Base-by-base conservation (phyloP, 2,113 vertebrate genomes). In the Columbina picui region DNA sequence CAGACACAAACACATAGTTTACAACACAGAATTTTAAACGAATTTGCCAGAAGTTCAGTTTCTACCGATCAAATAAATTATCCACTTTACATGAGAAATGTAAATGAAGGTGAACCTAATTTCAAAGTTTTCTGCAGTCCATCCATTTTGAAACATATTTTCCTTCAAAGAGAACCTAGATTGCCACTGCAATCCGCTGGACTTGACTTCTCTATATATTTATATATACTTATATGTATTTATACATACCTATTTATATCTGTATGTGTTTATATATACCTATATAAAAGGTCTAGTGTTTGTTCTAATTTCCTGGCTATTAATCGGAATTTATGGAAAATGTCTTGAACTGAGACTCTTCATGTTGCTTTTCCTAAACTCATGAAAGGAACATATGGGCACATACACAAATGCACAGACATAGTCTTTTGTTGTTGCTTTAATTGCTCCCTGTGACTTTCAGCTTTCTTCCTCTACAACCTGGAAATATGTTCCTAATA, bases 381-480 rank as follows among this genome's bases (percentile, higher is more conserved):
- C 25, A 22, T 47, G 5, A 12, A 70, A 88, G 41, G 30, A 61
- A 26, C 16, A 55, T n/a, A 12, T 3, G 4, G 7, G 9, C 26
- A 38, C 12, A 56, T 32, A 41, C 14, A 55, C 23, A 70, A 61
- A 82, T 41, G 39, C 60, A 36, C 12, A 69, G 12, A 36, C 23
- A 43, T 95, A 76, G 30, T 79, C 47, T 47, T 59, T 55, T 34
- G 23, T 59, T 41, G 71, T 83, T 73, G 25, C 60, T 85, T 60
- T 77, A 47, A 34, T n/a, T 16, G 17, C 2, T 20, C 22, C 20
- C 69, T 56, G 7, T 27, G 60, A 55, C 56, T 76, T 90, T 91
- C 75, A 68, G 4, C 26, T 92, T 96, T 91, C 55, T 65, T 96
- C 69, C 63, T 86, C 82, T 94, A 67, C 78, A 84, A 81, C 56